Conservation (phyloP, 1,140 invertebrate species). For the Tetraneura akinire region DNA sequence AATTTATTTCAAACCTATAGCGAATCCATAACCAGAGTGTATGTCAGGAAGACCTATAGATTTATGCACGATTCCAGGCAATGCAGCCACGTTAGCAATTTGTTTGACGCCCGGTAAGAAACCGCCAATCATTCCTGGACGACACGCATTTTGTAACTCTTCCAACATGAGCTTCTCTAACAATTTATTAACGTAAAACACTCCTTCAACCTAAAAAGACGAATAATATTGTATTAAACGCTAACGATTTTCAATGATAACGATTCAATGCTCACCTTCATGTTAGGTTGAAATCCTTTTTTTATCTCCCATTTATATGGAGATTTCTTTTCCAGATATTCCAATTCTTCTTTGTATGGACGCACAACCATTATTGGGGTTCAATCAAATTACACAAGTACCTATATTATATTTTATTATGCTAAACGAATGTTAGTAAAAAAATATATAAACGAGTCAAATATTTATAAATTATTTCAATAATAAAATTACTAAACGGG, state of each 20-base stretch:
- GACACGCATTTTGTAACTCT: slow-evolving; percentile 87
- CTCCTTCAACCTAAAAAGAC: slow-evolving; percentile 81
- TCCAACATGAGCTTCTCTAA: slow-evolving; percentile 98
- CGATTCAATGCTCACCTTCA: slow-evolving; percentile 75
- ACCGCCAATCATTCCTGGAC: slow-evolving; percentile 85
- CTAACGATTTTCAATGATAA: neutral
- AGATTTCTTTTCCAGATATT: slow-evolving; percentile 88
- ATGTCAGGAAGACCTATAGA: slow-evolving; percentile 95
- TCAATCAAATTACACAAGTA: neutral
- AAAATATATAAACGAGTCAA: too few species aligned
- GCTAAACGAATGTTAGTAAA: too few species aligned
- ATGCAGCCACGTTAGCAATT: slow-evolving; percentile 98
- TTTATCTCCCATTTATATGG: slow-evolving; percentile 91
- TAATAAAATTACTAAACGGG: too few species aligned
- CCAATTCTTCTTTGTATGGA: slow-evolving; percentile 90
- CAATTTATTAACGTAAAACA: slow-evolving; percentile 94
- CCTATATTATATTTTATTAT: neutral
- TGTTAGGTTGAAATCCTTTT: slow-evolving; percentile 98
- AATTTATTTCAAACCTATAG: slow-evolving; percentile 71
- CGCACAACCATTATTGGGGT: slow-evolving; percentile 80
- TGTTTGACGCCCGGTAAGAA: slow-evolving; percentile 99
- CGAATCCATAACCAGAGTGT: slow-evolving; percentile 99
- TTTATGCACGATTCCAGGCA: slow-evolving; percentile 93
- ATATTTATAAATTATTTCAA: too few species aligned
- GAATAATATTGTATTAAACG: neutral